Percentiles rank a stretch among this genome's conserved stretches.
Evolutionary conservation across 2,113 vertebrate species (phyloP).

Genomic region (Prunella himalayana): DNA sequence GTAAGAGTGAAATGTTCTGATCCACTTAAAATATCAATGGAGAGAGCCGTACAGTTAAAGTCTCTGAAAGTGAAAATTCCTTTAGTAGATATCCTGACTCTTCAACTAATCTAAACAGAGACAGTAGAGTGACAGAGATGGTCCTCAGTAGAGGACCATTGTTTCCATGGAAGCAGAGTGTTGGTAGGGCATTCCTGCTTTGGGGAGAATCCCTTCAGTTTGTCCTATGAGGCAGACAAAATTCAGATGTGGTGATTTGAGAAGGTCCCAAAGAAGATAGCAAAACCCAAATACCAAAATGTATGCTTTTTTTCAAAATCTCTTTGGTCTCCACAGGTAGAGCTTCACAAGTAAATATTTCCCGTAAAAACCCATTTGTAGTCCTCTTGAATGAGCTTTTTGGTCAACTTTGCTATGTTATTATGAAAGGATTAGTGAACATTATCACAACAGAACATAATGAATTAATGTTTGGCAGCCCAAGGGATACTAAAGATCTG

Average conservation of each 20-base stretch:
- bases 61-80: background rate
- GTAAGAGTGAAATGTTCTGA: background rate
- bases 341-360: background rate
- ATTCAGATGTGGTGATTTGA: background rate
- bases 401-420: background rate
- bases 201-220: background rate
- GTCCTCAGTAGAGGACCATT: background rate
- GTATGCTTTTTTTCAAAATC: background rate
- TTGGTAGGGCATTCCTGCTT: background rate
- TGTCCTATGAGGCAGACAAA: background rate
- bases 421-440: slow-evolving; percentile 6
- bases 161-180: background rate
- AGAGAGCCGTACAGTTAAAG: background rate
- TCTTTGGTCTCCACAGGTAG: background rate
- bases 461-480: background rate
- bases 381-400: background rate
- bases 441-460: background rate
- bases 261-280: background rate
- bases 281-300: background rate
- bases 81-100: background rate
- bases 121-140: background rate
- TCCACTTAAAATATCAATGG: background rate
- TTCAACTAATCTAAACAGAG: background rate
- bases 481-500: background rate
- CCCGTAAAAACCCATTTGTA: background rate